phyloP scores from a whole-genome alignment of 2,797 vertebrate species.

The Epinephelus coioides region DNA sequence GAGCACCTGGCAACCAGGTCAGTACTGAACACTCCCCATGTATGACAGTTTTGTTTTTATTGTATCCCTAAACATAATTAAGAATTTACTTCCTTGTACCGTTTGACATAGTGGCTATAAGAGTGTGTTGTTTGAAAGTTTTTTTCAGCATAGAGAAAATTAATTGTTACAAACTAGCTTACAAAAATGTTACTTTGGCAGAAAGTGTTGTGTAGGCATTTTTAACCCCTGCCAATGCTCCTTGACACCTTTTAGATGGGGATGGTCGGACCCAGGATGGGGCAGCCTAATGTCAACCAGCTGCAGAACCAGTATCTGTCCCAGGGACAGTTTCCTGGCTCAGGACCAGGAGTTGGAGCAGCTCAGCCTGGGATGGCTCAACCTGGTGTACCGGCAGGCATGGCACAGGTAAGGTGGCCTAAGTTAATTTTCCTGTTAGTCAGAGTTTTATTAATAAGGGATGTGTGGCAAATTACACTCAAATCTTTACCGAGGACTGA shows the following conservation, averaged over 20 bases:
- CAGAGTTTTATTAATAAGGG: neutral
- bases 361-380: conserved; percentile 88
- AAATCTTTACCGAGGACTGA: neutral
- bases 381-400: conserved; percentile 88
- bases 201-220: neutral
- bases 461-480: neutral
- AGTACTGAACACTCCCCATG: conserved; percentile 32
- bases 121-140: neutral
- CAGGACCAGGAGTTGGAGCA: conserved; percentile 88
- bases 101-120: neutral
- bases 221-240: neutral
- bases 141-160: neutral
- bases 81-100: neutral
- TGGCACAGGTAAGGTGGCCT: conserved; percentile 80
- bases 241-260: conserved; percentile 84
- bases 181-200: neutral
- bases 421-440: neutral
- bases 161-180: neutral
- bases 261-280: conserved; percentile 90
- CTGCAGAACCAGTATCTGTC: conserved; percentile 94
- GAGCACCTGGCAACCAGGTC: conserved; percentile 92
- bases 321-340: conserved; percentile 90
- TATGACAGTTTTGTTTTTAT: neutral
- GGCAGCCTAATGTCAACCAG: conserved; percentile 89
- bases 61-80: conserved; percentile 1